Evolutionary conservation across 2,888 invertebrate species (phyloP), one percentile per base, ranked within the genome.

Genomic region (Pycnomerus fuliginosus): DNA sequence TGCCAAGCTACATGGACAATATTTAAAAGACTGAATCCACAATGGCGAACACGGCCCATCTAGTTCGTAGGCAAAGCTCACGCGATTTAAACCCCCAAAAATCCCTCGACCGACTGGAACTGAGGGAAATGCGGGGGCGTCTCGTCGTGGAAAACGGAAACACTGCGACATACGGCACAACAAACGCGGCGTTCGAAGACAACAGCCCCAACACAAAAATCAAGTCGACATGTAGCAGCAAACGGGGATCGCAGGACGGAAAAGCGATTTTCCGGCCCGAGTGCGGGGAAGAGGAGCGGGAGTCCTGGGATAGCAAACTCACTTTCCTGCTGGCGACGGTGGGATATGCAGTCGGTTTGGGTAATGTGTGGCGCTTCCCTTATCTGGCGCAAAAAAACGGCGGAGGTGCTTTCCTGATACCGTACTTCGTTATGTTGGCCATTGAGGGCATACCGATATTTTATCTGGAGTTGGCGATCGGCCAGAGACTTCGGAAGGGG

Each of bases 371-470:
- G 95, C 79, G 95, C 55, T 95, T 95, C 72, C 95, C 95, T 0
- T 95, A 95, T 72, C 75, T 95, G 53, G 93, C 94, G 0, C 94
- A 95, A 68, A 94, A 94, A 70, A 93, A 93, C 64, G 94, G 94
- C 0, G 94, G 94, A 40, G 94, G 96, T 13, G 96, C 96, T n/a
- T 97, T 97, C 69, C 75, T 97, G 48, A 94, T 97, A 57, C 96
- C 96, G 0, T 97, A 96, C 73, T 89, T 95, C 65, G 88, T 96
- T 52, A 96, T 96, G 94, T 71, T 95, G 65, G 86, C 88, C 14
- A 84, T 95, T 51, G 94, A 95, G 69, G 97, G 96, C 0, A 90
- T 97, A 59, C 97, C 96, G 0, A 91, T 97, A 65, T 94, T 97
- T 74, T 95, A 95, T 70, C 78, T 97, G 70, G 97, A 97, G 74